Base-by-base conservation (phyloP, 2,113 vertebrate species). In the Strigops habroptila region DNA sequence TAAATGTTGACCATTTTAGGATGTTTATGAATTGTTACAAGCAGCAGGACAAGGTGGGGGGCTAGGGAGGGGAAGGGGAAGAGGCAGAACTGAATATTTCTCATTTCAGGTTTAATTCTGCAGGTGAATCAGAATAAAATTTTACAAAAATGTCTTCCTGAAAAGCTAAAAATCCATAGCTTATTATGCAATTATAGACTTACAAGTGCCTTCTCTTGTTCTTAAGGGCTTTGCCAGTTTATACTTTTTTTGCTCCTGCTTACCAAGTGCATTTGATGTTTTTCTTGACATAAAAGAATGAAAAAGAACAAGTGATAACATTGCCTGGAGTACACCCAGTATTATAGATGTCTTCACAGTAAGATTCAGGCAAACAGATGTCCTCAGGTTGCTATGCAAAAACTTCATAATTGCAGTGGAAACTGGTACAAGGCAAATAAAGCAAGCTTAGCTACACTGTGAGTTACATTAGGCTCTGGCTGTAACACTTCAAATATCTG, bases 21-120 rank as follows among this genome's bases (percentile, higher is more conserved):
- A 49, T 3, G 1, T 48, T 82, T 73, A 48, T 43, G 14, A 68
- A 2, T 30, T 70, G 8, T 63, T 76, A 82, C 6, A 75, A 55
- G 23, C 6, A 68, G 15, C 7, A 79, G 25, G 44, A 73, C 4
- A 65, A 22, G 39, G 39, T 39, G n/a, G 57, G 55, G 2, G 2
- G 33, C 13, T 5, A 33, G 21, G 3, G 6, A n/a, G 4, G 33
- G 14, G 23, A 35, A 4, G 18, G 5, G 3, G 9, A 35, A 35
- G 4, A 16, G 5, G 3, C 2, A 60, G 35, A 82, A 68, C 6
- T 59, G 18, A 73, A 3, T 49, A 78, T 82, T 89, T 82, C 18
- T 44, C 13, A 62, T 51, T 84, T n/a, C 9, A 12, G 14, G 10
- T 63, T 93, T 85, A 21, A 30, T 79, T 90, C 19, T 82, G 9